phyloP scores from a whole-genome alignment of 2,888 invertebrate genomes.

The Pristionchus arcanus region DNA sequence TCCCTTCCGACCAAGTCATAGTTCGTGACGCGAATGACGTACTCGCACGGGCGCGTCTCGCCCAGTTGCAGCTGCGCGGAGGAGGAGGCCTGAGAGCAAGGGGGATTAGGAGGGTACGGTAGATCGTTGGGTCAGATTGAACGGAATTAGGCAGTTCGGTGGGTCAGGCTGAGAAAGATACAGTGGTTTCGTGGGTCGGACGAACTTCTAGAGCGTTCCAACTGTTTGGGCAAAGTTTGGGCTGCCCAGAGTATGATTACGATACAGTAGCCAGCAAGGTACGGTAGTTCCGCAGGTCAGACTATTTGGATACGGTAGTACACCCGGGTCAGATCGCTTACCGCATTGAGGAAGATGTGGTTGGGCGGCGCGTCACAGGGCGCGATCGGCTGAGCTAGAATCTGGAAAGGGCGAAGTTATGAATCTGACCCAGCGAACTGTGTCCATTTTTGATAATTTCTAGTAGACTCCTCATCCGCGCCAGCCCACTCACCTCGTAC shows the following conservation, averaged over 20 bases:
- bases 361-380: constrained; percentile 40
- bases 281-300: neutral
- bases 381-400: constrained; percentile 49
- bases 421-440: neutral
- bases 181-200: too few relatives aligned
- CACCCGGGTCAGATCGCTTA: constrained; percentile 12
- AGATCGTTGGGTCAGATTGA: neutral
- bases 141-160: too few relatives aligned
- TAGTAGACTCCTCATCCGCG: neutral
- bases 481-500: constrained; percentile 62
- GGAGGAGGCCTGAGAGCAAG: constrained; percentile 63
- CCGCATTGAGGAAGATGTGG: constrained; percentile 54
- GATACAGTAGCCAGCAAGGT: neutral
- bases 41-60: constrained; percentile 68
- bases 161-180: too few relatives aligned
- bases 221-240: too few relatives aligned
- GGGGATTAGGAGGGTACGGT: neutral
- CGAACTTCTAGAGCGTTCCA: too few relatives aligned
- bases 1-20: constrained; percentile 70
- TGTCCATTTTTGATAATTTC: too few relatives aligned
- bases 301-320: neutral
- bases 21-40: constrained; percentile 71
- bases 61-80: constrained; percentile 65
- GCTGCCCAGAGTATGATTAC: neutral
- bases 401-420: neutral